phyloP scores from a whole-genome alignment of 2,888 invertebrate genomes.

The Euproctis similis region DNA sequence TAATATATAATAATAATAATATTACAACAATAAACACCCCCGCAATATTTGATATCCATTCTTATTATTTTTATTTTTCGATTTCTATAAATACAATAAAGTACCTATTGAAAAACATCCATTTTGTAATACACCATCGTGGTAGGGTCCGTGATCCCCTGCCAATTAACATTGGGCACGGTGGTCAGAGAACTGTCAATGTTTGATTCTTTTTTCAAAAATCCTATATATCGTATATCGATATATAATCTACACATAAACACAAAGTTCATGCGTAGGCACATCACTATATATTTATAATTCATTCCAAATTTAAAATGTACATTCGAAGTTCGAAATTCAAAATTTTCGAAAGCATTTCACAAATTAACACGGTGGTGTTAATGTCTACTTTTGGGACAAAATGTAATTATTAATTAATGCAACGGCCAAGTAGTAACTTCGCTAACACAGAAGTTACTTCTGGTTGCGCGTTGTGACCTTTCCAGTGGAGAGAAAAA shows the following conservation, averaged over 20 bases:
- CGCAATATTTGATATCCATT: conserved; percentile 47
- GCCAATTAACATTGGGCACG: conserved; percentile 71
- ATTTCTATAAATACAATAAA: conserved; percentile 52
- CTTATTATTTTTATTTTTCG: conserved; percentile 62
- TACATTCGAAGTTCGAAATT: conserved; percentile 12
- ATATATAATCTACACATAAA: no score
- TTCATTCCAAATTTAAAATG: conserved; percentile 9
- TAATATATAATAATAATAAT: no score
- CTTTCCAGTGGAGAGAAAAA: conserved; percentile 66
- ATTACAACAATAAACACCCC: conserved; percentile 52
- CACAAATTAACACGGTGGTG: conserved; percentile 36
- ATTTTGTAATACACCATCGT: conserved; percentile 47
- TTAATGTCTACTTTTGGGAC: conserved; percentile 20
- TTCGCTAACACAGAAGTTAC: conserved; percentile 56
- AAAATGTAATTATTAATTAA: conserved; percentile 60
- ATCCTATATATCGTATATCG: conserved; percentile 23
- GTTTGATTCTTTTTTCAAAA: conserved; percentile 46
- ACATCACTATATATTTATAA: conserved; percentile 12
- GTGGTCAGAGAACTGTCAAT: conserved; percentile 65
- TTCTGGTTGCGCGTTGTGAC: conserved; percentile 35
- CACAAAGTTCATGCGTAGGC: no score
- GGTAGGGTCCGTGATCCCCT: conserved; percentile 58
- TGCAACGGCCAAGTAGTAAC: conserved; percentile 43
- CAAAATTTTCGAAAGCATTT: conserved; percentile 20
- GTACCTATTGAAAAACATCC: conserved; percentile 56